These are phyloP conservation scores for Spodoptera exigua DNA, from an alignment of 2,888 invertebrate species.

Conservation along the genomic window DNA sequence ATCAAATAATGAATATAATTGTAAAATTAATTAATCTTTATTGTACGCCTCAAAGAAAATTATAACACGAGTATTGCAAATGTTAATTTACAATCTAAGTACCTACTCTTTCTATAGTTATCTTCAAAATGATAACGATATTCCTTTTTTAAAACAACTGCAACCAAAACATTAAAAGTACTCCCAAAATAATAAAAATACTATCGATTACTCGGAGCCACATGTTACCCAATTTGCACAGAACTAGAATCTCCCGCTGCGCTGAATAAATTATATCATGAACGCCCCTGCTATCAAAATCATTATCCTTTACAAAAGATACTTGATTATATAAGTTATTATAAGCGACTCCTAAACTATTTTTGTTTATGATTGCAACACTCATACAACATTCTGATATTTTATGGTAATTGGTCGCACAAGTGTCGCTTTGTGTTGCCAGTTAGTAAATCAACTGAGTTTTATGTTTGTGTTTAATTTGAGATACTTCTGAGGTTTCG, in stretches of 20 bases:
- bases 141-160: neutral
- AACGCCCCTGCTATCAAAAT: slow-evolving; percentile 80
- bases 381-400: slow-evolving; percentile 65
- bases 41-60: too few species aligned
- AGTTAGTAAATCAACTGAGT: slow-evolving; percentile 23
- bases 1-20: too few species aligned
- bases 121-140: too few species aligned
- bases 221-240: slow-evolving; percentile 86
- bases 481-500: neutral
- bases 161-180: slow-evolving; percentile 14
- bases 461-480: slow-evolving; percentile 31
- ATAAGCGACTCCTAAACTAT: slow-evolving; percentile 64
- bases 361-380: slow-evolving; percentile 57
- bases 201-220: slow-evolving; percentile 75
- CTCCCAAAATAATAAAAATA: slow-evolving; percentile 35
- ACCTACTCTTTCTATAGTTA: too few species aligned
- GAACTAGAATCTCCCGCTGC: slow-evolving; percentile 81
- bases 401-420: slow-evolving; percentile 74
- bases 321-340: slow-evolving; percentile 83
- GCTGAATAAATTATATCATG: slow-evolving; percentile 79
- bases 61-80: too few species aligned
- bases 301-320: slow-evolving; percentile 79
- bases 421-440: slow-evolving; percentile 64
- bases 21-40: too few species aligned
- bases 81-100: too few species aligned